Conservation (phyloP, 2,797 vertebrate genomes). For the Manis pentadactyla region DNA sequence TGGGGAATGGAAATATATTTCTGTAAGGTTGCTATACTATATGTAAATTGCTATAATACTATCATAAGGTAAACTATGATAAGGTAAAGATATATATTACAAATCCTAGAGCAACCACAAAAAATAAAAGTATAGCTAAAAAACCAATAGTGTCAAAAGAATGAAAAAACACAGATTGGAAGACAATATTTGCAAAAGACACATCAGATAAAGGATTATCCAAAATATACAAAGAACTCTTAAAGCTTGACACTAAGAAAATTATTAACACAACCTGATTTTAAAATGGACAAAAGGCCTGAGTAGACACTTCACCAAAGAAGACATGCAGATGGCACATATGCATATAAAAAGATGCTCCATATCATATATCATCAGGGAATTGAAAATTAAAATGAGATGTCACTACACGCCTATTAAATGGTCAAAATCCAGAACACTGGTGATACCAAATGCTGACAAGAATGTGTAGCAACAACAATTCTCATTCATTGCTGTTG, state of each 20-base stretch:
- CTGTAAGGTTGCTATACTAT: background rate
- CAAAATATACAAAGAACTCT: background rate
- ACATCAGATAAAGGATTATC: background rate
- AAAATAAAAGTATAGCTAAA: background rate
- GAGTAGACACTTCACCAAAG: background rate
- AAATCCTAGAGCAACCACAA: background rate
- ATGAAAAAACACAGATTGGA: background rate
- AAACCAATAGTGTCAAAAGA: background rate
- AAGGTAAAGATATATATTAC: background rate
- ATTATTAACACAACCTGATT: background rate
- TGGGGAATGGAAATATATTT: background rate
- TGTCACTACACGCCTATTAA: background rate
- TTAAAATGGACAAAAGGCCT: background rate
- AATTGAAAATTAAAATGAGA: background rate
- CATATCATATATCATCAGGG: background rate
- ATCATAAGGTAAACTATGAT: background rate
- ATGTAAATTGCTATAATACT: background rate
- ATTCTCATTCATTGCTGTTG: background rate
- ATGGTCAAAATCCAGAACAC: background rate
- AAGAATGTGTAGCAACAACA: background rate
- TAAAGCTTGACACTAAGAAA: background rate
- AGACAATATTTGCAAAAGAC: constrained; percentile 11
- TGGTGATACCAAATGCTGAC: background rate
- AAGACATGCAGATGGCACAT: background rate
- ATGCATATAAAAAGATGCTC: background rate